Conservation (phyloP, 1,140 invertebrate genomes). For the Zaprionus lachaisei region DNA sequence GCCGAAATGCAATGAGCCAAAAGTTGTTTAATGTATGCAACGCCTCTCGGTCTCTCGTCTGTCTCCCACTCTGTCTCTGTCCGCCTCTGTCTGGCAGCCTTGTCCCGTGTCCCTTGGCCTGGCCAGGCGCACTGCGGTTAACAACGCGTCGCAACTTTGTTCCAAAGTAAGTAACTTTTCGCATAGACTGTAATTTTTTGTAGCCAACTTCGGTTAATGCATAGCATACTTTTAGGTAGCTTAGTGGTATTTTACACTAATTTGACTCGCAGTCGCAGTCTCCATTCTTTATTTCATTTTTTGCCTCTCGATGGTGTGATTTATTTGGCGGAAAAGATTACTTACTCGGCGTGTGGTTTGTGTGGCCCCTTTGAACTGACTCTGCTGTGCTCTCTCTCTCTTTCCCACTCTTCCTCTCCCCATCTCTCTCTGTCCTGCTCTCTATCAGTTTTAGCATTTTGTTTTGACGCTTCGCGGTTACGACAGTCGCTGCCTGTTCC, state of each 20-base stretch:
- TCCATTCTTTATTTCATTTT: slow-evolving; percentile 28
- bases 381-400: neutral
- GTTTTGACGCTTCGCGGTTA: slow-evolving; percentile 50
- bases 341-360: slow-evolving; percentile 69
- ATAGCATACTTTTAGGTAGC: slow-evolving; percentile 79
- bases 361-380: slow-evolving; percentile 33
- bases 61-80: slow-evolving; percentile 3
- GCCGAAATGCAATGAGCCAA: slow-evolving; percentile 80
- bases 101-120: slow-evolving; percentile 10
- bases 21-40: slow-evolving; percentile 84
- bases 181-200: slow-evolving; percentile 77
- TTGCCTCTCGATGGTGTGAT: slow-evolving; percentile 74
- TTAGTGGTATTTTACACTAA: slow-evolving; percentile 82
- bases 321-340: slow-evolving; percentile 84
- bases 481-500: slow-evolving; percentile 1
- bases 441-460: slow-evolving; percentile 31
- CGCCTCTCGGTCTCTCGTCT: slow-evolving; percentile 39
- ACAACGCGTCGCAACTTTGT: slow-evolving; percentile 78
- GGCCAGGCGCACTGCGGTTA: slow-evolving; percentile 62
- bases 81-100: neutral
- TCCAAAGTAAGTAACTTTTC: slow-evolving; percentile 77
- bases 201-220: slow-evolving; percentile 54
- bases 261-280: slow-evolving; percentile 67
- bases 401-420: neutral
- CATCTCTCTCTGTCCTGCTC: neutral